Evolutionary conservation across 2,113 vertebrate species (phyloP).

Genomic region (Carassius auratus): DNA sequence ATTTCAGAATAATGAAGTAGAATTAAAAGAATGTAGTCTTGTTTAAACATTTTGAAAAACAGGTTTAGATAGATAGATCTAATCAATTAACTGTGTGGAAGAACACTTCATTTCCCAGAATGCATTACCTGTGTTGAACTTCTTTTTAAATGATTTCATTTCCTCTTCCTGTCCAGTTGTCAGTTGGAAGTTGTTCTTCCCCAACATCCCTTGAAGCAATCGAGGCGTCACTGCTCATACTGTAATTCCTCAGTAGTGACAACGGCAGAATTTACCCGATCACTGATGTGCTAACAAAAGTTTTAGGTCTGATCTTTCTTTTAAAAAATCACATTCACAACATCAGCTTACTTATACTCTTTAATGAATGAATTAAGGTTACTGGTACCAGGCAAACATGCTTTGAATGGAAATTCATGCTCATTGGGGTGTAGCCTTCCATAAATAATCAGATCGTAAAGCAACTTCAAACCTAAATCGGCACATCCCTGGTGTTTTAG

Average conservation of each 20-base stretch:
- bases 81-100: neutral
- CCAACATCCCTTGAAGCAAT: neutral
- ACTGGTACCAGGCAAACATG: neutral
- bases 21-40: neutral
- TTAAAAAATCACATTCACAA: neutral
- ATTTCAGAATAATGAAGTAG: neutral
- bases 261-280: too few species aligned
- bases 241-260: neutral
- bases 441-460: conserved; percentile 19
- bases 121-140: neutral
- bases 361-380: conserved; percentile 14
- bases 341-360: neutral
- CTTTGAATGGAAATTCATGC: conserved; percentile 2
- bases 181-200: neutral
- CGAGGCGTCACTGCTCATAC: neutral
- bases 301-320: neutral
- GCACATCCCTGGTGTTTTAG: conserved; percentile 32
- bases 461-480: conserved; percentile 40
- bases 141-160: neutral
- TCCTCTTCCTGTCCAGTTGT: neutral
- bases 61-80: neutral
- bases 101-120: neutral
- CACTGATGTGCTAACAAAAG: neutral
- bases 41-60: too few species aligned
- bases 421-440: neutral